These are phyloP conservation scores for Nephrotoma guestfalica DNA, from an alignment of 2,888 invertebrate genomes.

Conservation along the genomic window DNA sequence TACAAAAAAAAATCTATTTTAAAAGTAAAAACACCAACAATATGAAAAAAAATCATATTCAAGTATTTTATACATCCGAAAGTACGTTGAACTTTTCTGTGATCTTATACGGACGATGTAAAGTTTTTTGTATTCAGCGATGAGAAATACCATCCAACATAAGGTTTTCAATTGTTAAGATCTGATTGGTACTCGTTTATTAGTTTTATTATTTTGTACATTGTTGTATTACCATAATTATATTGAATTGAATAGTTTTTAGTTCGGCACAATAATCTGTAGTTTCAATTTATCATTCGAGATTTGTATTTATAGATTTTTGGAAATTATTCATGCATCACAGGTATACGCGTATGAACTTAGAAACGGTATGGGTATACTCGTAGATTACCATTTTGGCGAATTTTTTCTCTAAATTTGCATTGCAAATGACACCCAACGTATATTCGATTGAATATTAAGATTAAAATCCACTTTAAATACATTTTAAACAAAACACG, in stretches of 20 bases:
- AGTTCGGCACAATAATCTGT: background rate
- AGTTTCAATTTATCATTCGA: background rate
- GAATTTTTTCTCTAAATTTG: background rate
- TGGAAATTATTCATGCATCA: background rate
- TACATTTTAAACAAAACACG: too few species aligned
- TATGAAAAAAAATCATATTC: background rate
- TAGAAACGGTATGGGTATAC: too few species aligned
- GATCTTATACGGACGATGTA: background rate
- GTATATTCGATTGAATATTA: background rate
- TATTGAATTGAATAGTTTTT: background rate
- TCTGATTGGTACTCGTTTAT: background rate
- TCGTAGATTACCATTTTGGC: too few species aligned
- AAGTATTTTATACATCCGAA: background rate
- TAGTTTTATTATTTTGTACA: background rate
- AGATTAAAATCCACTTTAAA: background rate
- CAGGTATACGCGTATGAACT: too few species aligned
- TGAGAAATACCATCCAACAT: background rate
- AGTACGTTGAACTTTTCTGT: background rate
- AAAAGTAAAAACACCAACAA: background rate
- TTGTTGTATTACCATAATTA: background rate
- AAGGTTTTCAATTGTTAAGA: background rate
- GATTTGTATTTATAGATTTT: background rate
- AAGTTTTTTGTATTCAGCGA: background rate
- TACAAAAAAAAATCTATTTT: background rate
- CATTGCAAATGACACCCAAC: background rate